Evolutionary conservation across 2,888 invertebrate species (phyloP).

Genomic region (Neuroscelio doddi): DNA sequence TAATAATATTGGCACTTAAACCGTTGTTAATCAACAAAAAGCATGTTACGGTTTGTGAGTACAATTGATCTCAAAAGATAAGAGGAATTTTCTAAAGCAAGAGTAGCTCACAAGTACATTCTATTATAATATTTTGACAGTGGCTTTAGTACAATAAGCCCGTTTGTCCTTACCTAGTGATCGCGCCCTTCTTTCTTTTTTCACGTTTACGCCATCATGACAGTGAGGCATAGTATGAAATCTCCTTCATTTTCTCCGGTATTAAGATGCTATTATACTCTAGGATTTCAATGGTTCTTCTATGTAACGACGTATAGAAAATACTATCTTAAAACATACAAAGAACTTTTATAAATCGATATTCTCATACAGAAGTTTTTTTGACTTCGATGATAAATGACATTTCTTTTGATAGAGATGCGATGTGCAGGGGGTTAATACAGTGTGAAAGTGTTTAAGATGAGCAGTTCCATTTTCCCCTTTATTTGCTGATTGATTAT

Average conservation of each 20-base stretch:
- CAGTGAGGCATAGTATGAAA: slow-evolving; percentile 46
- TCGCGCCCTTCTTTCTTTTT: slow-evolving; percentile 40
- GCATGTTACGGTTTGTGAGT: slow-evolving; percentile 31
- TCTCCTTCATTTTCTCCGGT: slow-evolving; percentile 44
- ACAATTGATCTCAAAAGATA: slow-evolving; percentile 34
- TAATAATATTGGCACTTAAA: too few species aligned
- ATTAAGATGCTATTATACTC: slow-evolving; percentile 41
- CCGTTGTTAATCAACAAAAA: background rate
- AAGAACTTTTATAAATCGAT: slow-evolving; percentile 45
- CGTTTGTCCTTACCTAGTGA: slow-evolving; percentile 41
- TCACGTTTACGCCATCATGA: slow-evolving; percentile 48
- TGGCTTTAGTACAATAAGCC: slow-evolving; percentile 44
- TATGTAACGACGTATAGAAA: slow-evolving; percentile 6
- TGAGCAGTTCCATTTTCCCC: too few species aligned
- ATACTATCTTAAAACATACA: slow-evolving; percentile 27
- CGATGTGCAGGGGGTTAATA: slow-evolving; percentile 23
- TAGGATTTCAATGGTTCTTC: slow-evolving; percentile 36
- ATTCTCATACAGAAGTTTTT: slow-evolving; percentile 32
- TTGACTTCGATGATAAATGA: slow-evolving; percentile 37
- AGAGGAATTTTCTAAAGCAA: too few species aligned
- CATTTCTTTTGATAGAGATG: slow-evolving; percentile 19
- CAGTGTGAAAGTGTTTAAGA: slow-evolving; percentile 32
- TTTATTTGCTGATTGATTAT: too few species aligned
- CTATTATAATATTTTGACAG: slow-evolving; percentile 51
- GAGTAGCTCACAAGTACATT: too few species aligned